phyloP scores from a whole-genome alignment of 2,888 invertebrate species.

The Gnatocerus cornutus region DNA sequence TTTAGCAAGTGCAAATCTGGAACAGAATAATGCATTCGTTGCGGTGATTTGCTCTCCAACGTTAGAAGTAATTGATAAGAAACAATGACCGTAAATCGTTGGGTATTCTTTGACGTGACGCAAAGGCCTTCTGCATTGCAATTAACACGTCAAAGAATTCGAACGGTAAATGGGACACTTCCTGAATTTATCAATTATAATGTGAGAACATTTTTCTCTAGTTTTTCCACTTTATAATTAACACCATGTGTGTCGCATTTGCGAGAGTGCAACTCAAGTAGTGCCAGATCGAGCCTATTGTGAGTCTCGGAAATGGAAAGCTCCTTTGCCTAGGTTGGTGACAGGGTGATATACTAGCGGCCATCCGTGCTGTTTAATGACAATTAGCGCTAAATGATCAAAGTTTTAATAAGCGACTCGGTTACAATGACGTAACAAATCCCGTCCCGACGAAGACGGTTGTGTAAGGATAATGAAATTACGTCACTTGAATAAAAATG shows the following conservation, averaged over 20 bases:
- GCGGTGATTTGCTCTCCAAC: constrained; percentile 1
- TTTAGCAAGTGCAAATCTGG: constrained; percentile 3
- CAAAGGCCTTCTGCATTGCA: constrained; percentile 32
- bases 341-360: constrained; percentile 49
- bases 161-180: constrained; percentile 42
- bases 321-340: constrained; percentile 27
- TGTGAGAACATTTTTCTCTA: constrained; percentile 27
- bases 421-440: background rate
- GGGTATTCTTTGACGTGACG: constrained; percentile 23
- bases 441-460: background rate
- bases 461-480: constrained; percentile 10
- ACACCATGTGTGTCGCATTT: constrained; percentile 30
- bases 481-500: constrained; percentile 22
- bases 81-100: constrained; percentile 6
- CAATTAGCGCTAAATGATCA: constrained; percentile 51
- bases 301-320: constrained; percentile 27
- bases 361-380: constrained; percentile 50
- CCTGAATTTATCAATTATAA: constrained; percentile 32
- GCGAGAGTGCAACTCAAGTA: constrained; percentile 7
- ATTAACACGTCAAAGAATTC: constrained; percentile 42
- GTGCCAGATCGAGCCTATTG: constrained; percentile 29
- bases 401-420: background rate
- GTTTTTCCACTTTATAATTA: constrained; percentile 19
- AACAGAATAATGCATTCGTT: constrained; percentile 4
- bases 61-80: constrained; percentile 2